Evolutionary conservation across 2,888 invertebrate genomes (phyloP), one percentile per base, ranked within the genome.

Genomic region (Drosophila tanythrix): DNA sequence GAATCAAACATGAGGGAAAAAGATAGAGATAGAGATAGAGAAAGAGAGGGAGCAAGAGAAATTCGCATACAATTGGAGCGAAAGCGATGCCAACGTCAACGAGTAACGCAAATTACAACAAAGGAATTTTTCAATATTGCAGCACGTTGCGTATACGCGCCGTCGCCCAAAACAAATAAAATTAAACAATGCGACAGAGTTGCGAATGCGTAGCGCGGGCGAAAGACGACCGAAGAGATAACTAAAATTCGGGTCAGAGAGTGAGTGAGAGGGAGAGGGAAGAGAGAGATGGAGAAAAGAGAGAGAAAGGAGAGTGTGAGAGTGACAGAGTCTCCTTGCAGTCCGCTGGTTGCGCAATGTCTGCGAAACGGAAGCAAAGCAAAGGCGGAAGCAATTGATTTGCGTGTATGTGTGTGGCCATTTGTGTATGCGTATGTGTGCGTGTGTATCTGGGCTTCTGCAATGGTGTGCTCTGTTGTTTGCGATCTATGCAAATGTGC

Each of bases 101-200:
- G 62, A 38, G 61, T 46, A 62, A 61, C 58, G 53, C 71, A 74
- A 82, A 88, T 73, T 74, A 82, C 81, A 83, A 81, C 86, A 86
- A 85, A 85, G 81, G 90, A 88, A 85, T 82, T 85, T 90, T 86
- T 81, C 83, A 86, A 85, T 90, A 86, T 90, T 88, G 78, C 88
- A 80, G 57, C 56, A 64, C 74, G 82, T 84, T 84, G 82, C 82
- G 89, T 83, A 81, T 87, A 87, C 79, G 89, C 82, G 71, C 73
- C 58, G 74, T 74, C 60, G 70, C 64, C 85, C 74, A 88, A 79
- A 84, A 82, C 88, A 89, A 84, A 89, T 84, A 82, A 82, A 84
- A 84, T 79, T 82, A 74, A 88, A 77, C 88, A 79, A 79, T 68
- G 74, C 67, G 78, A 80, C 74, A 86, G 66, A 74, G 70, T 52